Conservation (phyloP, 2,797 vertebrate species). For the Danio jaintianensis region DNA sequence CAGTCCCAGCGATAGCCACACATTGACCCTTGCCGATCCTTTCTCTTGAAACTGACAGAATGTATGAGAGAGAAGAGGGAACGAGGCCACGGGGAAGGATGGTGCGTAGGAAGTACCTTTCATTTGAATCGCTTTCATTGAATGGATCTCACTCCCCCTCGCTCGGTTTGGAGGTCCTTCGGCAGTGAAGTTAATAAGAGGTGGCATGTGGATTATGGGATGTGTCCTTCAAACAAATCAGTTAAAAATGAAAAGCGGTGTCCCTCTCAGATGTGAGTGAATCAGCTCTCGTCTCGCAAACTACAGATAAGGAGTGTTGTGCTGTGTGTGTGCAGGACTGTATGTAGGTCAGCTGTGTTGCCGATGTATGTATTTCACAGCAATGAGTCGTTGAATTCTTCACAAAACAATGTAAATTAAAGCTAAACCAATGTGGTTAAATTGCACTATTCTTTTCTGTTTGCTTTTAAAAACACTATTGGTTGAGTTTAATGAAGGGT, state of each 20-base stretch:
- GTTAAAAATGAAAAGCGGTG: conserved; percentile 50
- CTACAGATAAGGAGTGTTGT: not conserved
- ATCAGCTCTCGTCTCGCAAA: too few species aligned
- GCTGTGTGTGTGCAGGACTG: conserved; percentile 7
- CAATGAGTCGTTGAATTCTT: not conserved
- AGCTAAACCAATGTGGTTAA: too few species aligned
- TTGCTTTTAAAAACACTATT: too few species aligned
- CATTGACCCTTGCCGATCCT: not conserved
- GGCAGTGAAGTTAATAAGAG: conserved; percentile 38
- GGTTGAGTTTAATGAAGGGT: too few species aligned
- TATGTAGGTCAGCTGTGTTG: conserved; percentile 34
- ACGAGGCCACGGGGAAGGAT: conserved; percentile 22
- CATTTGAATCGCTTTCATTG: conserved; percentile 23
- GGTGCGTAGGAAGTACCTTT: conserved; percentile 7
- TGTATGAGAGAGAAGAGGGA: conserved; percentile 6
- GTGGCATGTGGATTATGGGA: conserved; percentile 46
- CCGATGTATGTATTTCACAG: conserved; percentile 10
- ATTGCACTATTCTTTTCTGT: too few species aligned
- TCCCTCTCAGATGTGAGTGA: not conserved
- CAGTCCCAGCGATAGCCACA: not conserved
- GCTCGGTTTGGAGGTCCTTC: conserved; percentile 2
- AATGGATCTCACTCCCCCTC: conserved; percentile 17
- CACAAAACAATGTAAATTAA: too few species aligned
- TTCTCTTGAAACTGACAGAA: conserved; percentile 3
- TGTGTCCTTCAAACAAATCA: conserved; percentile 44